Percentiles rank a stretch among this genome's conserved stretches.
Conservation (phyloP, 2,888 invertebrate species). For the Drosophila limbata region DNA sequence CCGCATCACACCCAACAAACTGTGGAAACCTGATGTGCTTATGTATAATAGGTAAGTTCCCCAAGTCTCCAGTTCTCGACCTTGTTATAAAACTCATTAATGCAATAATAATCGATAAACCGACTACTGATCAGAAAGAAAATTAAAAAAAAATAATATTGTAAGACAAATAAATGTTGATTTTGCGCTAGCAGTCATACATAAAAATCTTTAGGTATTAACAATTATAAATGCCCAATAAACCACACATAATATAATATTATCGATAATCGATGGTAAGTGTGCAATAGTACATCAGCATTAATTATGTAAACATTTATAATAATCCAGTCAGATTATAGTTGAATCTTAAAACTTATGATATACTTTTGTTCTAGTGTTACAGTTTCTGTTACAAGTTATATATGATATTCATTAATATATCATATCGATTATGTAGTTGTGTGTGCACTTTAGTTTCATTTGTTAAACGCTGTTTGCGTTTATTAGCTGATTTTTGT, state of each 20-base stretch:
- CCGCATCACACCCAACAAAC: conserved; percentile 96
- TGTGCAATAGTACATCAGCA: conserved; percentile 26
- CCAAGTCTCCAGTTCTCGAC: conserved; percentile 21
- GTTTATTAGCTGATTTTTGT: conserved; percentile 25
- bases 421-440: conserved; percentile 45
- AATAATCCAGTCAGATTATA: conserved; percentile 14
- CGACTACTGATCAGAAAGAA: conserved; percentile 46
- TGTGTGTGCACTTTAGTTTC: conserved; percentile 65
- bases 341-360: conserved; percentile 13
- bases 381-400: conserved; percentile 11
- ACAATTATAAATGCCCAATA: conserved; percentile 15
- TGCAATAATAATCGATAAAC: conserved; percentile 53
- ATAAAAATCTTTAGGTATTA: conserved; percentile 36
- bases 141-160: conserved; percentile 10
- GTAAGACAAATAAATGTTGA: conserved; percentile 38
- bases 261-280: conserved; percentile 54
- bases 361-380: conserved; percentile 17
- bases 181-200: conserved; percentile 49
- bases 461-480: conserved; percentile 17
- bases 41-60: conserved; percentile 98
- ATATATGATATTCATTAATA: conserved; percentile 8
- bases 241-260: conserved; percentile 23
- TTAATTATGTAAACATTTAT: conserved; percentile 5
- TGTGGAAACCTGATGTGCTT: conserved; percentile 99
- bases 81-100: conserved; percentile 23